Evolutionary conservation across 1,140 invertebrate genomes (phyloP).

Genomic region (Himalopsyche phryganea): DNA sequence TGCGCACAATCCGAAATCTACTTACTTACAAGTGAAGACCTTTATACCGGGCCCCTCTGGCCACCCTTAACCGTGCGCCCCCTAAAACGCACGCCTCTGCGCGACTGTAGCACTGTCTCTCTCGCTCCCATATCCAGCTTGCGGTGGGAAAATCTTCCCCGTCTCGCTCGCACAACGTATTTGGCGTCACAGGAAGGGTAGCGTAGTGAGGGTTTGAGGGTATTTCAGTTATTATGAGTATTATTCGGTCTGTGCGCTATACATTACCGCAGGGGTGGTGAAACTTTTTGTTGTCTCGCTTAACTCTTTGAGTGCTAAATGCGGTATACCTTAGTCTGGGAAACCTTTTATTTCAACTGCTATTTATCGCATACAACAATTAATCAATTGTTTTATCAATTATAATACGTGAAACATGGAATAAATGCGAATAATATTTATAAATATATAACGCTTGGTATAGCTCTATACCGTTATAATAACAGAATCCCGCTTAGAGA

Average conservation of each 20-base stretch:
- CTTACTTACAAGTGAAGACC: slow-evolving; percentile 25
- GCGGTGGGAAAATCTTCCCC: neutral
- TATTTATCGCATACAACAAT: no score
- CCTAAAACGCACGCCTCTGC: no score
- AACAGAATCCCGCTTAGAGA: no score
- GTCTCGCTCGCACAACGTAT: slow-evolving; percentile 4
- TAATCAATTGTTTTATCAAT: no score
- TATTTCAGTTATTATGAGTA: slow-evolving; percentile 32
- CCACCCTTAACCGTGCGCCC: neutral
- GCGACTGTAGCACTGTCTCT: neutral
- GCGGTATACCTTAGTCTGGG: no score
- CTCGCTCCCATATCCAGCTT: neutral
- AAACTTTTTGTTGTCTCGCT: no score
- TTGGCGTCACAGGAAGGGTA: neutral
- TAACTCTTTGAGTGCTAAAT: no score
- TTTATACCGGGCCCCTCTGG: slow-evolving; percentile 2
- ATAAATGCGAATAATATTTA: no score
- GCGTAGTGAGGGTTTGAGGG: slow-evolving; percentile 5
- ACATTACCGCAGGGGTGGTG: slow-evolving; percentile 5
- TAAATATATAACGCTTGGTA: no score
- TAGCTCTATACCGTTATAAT: no score
- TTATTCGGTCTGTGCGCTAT: slow-evolving; percentile 32
- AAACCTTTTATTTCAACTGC: no score
- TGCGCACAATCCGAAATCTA: slow-evolving; percentile 14
- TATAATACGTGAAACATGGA: no score